Conservation (phyloP, 2,888 invertebrate species). For the Melanchra persicariae region DNA sequence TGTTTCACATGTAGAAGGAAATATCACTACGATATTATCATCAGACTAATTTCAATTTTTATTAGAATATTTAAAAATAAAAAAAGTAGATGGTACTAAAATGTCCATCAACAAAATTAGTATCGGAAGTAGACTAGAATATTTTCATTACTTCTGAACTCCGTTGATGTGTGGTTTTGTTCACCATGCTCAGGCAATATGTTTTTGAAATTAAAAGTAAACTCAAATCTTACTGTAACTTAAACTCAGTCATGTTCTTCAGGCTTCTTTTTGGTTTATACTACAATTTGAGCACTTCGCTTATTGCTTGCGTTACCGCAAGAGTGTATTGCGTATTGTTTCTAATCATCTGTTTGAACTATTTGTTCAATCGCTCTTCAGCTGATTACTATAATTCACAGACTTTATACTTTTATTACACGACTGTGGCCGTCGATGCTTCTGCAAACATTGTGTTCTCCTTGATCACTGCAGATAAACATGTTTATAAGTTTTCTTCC, state of each 20-base stretch:
- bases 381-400: no score
- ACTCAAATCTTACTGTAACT: background rate
- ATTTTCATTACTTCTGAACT: background rate
- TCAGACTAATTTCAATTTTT: background rate
- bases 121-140: no score
- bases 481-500: background rate
- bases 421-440: background rate
- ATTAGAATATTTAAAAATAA: background rate
- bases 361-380: no score
- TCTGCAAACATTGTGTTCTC: background rate
- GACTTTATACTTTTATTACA: background rate
- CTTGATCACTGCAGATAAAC: constrained; percentile 14
- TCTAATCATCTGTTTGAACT: background rate
- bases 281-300: constrained; percentile 4
- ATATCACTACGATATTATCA: background rate
- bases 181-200: background rate
- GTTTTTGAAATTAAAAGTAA: background rate
- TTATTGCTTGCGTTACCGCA: background rate
- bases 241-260: background rate
- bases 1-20: background rate
- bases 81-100: background rate
- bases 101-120: background rate
- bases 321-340: background rate
- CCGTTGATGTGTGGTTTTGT: background rate
- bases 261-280: constrained; percentile 6